Conservation (phyloP, 35 echinoderm and acorn worm species). For the Heliocidaris tuberculata region DNA sequence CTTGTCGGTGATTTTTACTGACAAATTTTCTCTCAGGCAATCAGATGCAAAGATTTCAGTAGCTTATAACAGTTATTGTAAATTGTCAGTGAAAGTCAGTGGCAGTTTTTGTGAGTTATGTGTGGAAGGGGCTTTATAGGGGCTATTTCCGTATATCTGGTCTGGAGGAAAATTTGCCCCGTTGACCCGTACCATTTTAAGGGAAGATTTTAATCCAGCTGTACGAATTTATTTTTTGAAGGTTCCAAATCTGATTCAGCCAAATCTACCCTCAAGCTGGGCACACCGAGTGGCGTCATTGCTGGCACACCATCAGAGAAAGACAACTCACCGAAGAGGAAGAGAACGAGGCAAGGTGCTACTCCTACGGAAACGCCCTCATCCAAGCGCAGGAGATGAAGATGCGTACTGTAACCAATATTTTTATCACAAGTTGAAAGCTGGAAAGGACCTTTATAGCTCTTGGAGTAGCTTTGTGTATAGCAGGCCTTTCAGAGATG, state of each 20-base stretch:
- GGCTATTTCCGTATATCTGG: too few relatives aligned
- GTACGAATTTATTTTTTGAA: conserved; percentile 15
- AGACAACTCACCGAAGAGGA: conserved; percentile 74
- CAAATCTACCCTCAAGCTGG: conserved; percentile 43
- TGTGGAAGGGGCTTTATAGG: too few relatives aligned
- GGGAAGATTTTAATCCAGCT: not conserved
- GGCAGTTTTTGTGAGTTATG: too few relatives aligned
- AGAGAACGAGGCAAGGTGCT: conserved; percentile 73
- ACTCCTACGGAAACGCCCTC: conserved; percentile 61
- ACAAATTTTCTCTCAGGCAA: too few relatives aligned
- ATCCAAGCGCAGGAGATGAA: conserved; percentile 63
- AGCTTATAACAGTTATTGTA: too few relatives aligned
- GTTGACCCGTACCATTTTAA: too few relatives aligned
- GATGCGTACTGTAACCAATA: not conserved
- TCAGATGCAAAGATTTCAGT: too few relatives aligned
- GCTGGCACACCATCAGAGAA: conserved; percentile 61
- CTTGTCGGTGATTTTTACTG: too few relatives aligned
- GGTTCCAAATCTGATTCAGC: conserved; percentile 52
- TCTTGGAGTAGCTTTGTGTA: not conserved
- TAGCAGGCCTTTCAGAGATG: not conserved
- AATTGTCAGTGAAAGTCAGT: too few relatives aligned
- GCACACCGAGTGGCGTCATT: conserved; percentile 26
- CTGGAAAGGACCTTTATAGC: not conserved
- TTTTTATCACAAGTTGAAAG: not conserved
- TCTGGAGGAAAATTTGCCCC: too few relatives aligned